phyloP scores from a whole-genome alignment of 2,888 invertebrate species.

The Seira sanloemensis region DNA sequence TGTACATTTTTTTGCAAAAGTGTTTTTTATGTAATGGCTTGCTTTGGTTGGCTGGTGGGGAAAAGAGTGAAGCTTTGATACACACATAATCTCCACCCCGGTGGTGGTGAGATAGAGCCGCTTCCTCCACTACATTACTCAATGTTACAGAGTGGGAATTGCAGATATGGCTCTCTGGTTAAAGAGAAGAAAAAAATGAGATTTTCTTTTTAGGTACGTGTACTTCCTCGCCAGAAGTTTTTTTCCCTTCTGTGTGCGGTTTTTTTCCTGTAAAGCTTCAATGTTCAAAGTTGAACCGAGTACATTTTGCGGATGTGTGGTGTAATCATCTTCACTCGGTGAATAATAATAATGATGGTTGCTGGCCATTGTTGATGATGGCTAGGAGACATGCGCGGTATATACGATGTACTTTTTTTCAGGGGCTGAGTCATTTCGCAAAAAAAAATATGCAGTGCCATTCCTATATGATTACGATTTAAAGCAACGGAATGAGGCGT shows the following conservation, averaged over 20 bases:
- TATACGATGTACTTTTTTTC: not conserved
- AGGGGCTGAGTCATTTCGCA: too few species aligned
- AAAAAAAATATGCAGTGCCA: not conserved
- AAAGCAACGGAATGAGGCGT: slow-evolving; percentile 58
- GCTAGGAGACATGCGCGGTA: not conserved
- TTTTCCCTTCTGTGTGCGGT: not conserved
- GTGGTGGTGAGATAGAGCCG: not conserved
- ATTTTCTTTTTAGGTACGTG: not conserved
- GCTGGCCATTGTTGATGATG: not conserved
- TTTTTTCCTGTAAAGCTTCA: not conserved
- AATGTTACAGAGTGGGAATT: not conserved
- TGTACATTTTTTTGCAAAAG: not conserved
- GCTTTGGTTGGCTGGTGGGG: not conserved
- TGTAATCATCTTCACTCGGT: slow-evolving; percentile 18
- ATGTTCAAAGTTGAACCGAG: not conserved
- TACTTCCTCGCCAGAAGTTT: not conserved
- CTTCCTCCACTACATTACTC: not conserved
- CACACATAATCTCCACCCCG: slow-evolving; percentile 20
- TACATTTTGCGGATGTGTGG: slow-evolving; percentile 23
- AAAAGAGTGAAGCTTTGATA: not conserved
- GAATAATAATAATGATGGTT: not conserved
- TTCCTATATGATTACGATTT: not conserved
- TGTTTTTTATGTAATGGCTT: not conserved
- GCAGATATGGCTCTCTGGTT: too few species aligned
- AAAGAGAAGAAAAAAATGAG: not conserved